Percentiles rank a stretch among this genome's conserved stretches.
Conservation (phyloP, 2,797 vertebrate species). For the Dermochelys coriacea region DNA sequence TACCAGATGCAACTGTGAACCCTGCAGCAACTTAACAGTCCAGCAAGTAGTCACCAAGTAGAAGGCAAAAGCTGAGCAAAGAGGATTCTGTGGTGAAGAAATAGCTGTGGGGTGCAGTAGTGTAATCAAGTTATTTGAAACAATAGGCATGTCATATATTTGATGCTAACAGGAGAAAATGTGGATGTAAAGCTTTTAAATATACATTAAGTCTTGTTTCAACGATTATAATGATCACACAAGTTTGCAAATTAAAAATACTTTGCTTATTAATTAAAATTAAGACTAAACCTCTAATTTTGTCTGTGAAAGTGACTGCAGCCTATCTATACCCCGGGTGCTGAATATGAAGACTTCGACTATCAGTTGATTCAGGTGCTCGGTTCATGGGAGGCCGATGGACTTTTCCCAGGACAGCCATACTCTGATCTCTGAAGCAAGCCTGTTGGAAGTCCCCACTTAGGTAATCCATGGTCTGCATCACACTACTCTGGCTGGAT, state of each 20-base stretch:
- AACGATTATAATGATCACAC: conserved; percentile 81
- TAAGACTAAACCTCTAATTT: conserved; percentile 82
- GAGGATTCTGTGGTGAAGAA: conserved; percentile 44
- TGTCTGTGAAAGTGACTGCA: conserved; percentile 83
- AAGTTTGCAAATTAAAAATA: conserved; percentile 82
- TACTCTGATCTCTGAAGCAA: conserved; percentile 98
- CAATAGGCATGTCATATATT: conserved; percentile 60
- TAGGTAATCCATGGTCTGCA: conserved; percentile 98
- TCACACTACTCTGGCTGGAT: conserved; percentile 93
- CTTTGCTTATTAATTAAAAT: conserved; percentile 83
- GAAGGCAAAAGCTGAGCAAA: conserved; percentile 52
- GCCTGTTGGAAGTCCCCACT: conserved; percentile 97
- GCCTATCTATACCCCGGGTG: conserved; percentile 99
- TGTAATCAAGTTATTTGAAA: conserved; percentile 65
- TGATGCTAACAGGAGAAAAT: conserved; percentile 54
- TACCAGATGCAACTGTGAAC: conserved; percentile 21
- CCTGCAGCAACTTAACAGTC: conserved; percentile 61
- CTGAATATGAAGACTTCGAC: conserved; percentile 94
- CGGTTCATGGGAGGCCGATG: conserved; percentile 93
- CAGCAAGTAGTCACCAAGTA: conserved; percentile 46
- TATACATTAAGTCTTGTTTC: conserved; percentile 64
- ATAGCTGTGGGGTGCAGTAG: conserved; percentile 58
- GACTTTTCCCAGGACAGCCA: conserved; percentile 95
- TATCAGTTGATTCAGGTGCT: conserved; percentile 91
- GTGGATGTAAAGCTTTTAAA: conserved; percentile 44